These are phyloP conservation scores for Elachura formosa DNA, from an alignment of 2,113 vertebrate genomes.

Conservation along the genomic window DNA sequence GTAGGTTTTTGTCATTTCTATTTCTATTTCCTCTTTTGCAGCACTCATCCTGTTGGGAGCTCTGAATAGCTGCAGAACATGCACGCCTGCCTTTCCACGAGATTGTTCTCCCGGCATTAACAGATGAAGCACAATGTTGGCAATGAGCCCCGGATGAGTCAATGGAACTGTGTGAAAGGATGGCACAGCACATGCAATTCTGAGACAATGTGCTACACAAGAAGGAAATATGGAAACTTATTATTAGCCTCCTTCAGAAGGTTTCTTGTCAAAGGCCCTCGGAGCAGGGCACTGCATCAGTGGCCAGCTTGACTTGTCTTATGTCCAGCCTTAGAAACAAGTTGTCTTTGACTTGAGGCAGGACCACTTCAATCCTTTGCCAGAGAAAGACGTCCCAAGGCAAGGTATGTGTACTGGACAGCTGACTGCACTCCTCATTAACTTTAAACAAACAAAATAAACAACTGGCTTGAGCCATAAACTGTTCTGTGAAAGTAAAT, in stretches of 20 bases:
- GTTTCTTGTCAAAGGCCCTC: not conserved
- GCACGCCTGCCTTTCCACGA: not conserved
- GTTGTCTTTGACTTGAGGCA: fast-evolving
- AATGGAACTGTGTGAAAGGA: not conserved
- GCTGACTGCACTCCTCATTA: not conserved
- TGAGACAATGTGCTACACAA: not conserved
- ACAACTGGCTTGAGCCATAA: not conserved
- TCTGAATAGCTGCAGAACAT: not conserved
- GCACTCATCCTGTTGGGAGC: not conserved
- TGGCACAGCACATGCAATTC: not conserved
- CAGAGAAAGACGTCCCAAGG: not conserved
- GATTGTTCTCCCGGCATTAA: slow-evolving; percentile 4
- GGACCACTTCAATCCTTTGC: not conserved
- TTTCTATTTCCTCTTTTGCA: not conserved
- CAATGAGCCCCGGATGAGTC: slow-evolving; percentile 12
- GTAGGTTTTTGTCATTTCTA: not conserved
- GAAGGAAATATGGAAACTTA: not conserved
- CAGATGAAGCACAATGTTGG: not conserved
- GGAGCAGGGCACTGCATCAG: not conserved
- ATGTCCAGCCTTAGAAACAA: not conserved
- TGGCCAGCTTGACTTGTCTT: not conserved
- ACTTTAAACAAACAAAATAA: not conserved
- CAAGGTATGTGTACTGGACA: not conserved
- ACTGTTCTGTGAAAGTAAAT: not conserved
- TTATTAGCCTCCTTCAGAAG: not conserved